phyloP scores from a whole-genome alignment of 2,888 invertebrate species.

The Drosophila paucipuncta region DNA sequence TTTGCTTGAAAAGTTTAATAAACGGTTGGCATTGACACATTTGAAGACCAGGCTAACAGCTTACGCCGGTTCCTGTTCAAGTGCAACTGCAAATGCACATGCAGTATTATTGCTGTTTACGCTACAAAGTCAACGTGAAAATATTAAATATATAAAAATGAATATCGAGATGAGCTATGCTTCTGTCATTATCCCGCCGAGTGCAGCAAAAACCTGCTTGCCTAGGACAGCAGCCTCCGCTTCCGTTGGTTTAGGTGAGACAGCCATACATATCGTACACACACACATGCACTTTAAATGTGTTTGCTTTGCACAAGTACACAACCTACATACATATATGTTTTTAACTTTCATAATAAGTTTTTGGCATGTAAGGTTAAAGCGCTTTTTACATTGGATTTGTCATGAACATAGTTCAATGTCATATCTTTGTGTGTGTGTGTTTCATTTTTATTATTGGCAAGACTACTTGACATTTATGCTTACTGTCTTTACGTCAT shows the following conservation, averaged over 20 bases:
- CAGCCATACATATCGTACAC: background rate
- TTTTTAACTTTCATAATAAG: slow-evolving; percentile 37
- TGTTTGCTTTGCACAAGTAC: background rate
- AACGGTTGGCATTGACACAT: slow-evolving; percentile 68
- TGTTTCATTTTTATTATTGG: slow-evolving; percentile 5
- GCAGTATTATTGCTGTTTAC: slow-evolving; percentile 4
- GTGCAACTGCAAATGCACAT: slow-evolving; percentile 20
- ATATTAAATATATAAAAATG: slow-evolving; percentile 26
- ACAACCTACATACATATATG: slow-evolving; percentile 1
- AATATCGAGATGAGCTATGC: slow-evolving; percentile 20
- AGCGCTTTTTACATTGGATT: slow-evolving; percentile 61
- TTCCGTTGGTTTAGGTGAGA: slow-evolving; percentile 52
- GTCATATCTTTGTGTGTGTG: background rate
- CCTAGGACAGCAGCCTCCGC: slow-evolving; percentile 42
- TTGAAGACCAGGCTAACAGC: slow-evolving; percentile 21
- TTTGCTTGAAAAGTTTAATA: slow-evolving; percentile 49
- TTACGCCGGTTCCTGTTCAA: slow-evolving; percentile 19
- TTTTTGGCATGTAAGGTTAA: slow-evolving; percentile 70
- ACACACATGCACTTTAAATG: background rate
- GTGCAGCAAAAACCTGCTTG: slow-evolving; percentile 53
- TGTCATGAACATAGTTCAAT: slow-evolving; percentile 33
- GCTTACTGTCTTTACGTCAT: slow-evolving; percentile 8
- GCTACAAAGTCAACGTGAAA: slow-evolving; percentile 12
- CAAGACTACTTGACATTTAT: slow-evolving; percentile 18
- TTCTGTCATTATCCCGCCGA: slow-evolving; percentile 55